A percentile compares a stretch with the other conserved stretches of the same genome.
Evolutionary conservation across 92 coral and sea anemone species (phyloP).

Genomic region (Umimayanthus chanpuru): DNA sequence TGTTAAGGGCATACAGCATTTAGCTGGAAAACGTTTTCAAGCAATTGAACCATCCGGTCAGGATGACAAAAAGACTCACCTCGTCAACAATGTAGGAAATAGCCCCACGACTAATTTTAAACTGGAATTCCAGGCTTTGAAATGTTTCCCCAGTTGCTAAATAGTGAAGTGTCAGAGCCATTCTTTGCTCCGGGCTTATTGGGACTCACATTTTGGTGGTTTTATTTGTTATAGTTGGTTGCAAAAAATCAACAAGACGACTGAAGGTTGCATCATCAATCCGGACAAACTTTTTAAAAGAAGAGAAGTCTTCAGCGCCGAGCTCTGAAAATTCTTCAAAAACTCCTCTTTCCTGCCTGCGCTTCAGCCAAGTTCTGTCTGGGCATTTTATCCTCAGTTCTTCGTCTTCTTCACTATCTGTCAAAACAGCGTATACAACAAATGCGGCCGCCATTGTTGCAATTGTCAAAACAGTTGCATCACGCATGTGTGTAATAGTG

Average conservation of each 20-base stretch:
- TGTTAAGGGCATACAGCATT: constrained; percentile 10
- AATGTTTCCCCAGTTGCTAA: constrained; percentile 24
- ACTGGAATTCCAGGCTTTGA: constrained; percentile 39
- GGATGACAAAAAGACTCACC: constrained; percentile 24
- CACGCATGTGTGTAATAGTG: not conserved
- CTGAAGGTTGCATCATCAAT: not conserved
- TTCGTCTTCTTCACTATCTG: constrained; percentile 14
- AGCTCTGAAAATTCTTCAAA: constrained; percentile 24
- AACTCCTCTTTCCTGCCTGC: constrained; percentile 25
- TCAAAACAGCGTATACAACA: constrained; percentile 4
- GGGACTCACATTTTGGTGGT: constrained; percentile 9
- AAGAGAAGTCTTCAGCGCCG: constrained; percentile 18
- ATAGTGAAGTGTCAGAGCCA: constrained; percentile 18
- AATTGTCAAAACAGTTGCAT: not conserved
- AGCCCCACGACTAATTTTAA: constrained; percentile 34
- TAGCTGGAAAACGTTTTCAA: not conserved
- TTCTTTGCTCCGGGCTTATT: constrained; percentile 7
- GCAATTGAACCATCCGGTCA: not conserved
- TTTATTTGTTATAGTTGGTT: not conserved
- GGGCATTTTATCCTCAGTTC: constrained; percentile 23
- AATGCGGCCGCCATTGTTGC: constrained; percentile 10
- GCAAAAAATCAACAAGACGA: constrained; percentile 1
- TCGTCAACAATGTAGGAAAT: constrained; percentile 39
- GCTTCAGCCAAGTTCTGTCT: constrained; percentile 14
- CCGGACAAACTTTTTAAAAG: constrained; percentile 15